Evolutionary conservation across 1,140 invertebrate species (phyloP).

Genomic region (Drosophila pseudoananassae): DNA sequence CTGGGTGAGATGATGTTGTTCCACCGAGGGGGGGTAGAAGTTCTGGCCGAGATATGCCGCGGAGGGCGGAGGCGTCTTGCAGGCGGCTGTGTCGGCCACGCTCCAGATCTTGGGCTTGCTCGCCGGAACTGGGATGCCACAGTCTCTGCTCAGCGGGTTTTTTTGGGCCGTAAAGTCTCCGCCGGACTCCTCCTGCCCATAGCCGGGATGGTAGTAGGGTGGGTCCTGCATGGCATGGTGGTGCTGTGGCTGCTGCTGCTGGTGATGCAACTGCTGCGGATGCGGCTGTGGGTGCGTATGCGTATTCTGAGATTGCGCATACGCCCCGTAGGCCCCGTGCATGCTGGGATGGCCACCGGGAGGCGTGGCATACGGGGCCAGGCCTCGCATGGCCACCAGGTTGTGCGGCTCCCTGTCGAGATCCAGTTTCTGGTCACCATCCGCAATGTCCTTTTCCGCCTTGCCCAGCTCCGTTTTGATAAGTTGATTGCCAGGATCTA

Average conservation of each 20-base stretch:
- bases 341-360: constrained; percentile 52
- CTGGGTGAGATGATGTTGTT: constrained; percentile 27
- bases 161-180: constrained; percentile 89
- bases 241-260: constrained; percentile 24
- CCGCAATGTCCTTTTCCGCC: constrained; percentile 84
- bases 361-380: constrained; percentile 56
- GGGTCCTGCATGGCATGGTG: constrained; percentile 18
- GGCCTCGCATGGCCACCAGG: constrained; percentile 61
- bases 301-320: constrained; percentile 50
- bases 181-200: constrained; percentile 84
- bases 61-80: constrained; percentile 93
- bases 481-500: constrained; percentile 69
- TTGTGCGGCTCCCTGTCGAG: constrained; percentile 87
- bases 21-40: constrained; percentile 61
- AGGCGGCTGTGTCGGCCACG: constrained; percentile 97
- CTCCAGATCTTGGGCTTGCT: constrained; percentile 99
- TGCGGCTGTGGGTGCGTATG: constrained; percentile 47
- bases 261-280: constrained; percentile 37
- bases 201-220: constrained; percentile 69
- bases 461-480: constrained; percentile 87
- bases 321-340: constrained; percentile 60
- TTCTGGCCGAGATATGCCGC: constrained; percentile 82
- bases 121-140: constrained; percentile 93
- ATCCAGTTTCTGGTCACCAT: constrained; percentile 86
- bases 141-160: constrained; percentile 87